These are phyloP conservation scores for Odocoileus hemionus DNA, from an alignment of 2,113 vertebrate species.

Conservation along the genomic window DNA sequence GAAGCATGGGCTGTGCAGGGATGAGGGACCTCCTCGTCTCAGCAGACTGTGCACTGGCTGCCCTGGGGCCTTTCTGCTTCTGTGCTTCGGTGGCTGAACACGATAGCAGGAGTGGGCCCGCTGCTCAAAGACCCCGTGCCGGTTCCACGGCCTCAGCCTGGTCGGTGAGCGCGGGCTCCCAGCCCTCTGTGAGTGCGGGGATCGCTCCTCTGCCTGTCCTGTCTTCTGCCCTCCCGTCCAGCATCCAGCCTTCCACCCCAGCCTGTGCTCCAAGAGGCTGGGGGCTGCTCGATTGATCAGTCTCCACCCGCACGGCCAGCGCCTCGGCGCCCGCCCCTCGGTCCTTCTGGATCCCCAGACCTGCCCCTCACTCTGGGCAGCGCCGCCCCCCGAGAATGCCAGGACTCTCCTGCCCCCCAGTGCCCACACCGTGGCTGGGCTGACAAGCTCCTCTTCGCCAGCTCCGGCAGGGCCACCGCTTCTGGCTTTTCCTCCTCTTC, in stretches of 20 bases:
- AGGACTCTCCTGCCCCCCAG: background rate
- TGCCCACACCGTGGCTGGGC: background rate
- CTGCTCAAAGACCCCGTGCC: background rate
- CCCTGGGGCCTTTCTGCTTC: background rate
- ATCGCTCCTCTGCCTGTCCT: background rate
- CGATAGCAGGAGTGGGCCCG: background rate
- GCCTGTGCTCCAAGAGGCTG: rapidly evolving
- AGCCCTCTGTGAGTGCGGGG: background rate
- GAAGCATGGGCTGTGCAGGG: background rate
- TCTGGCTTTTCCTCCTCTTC: no score
- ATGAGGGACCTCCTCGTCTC: rapidly evolving
- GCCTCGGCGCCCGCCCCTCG: background rate
- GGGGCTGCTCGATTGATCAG: background rate
- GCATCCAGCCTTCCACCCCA: background rate
- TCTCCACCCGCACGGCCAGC: background rate
- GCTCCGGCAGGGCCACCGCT: rapidly evolving
- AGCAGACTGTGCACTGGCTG: background rate
- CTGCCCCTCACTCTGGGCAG: background rate
- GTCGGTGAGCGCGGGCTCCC: rapidly evolving
- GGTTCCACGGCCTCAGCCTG: background rate
- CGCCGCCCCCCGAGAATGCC: background rate
- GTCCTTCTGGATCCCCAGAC: no score
- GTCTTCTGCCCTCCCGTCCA: background rate
- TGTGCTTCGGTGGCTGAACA: background rate
- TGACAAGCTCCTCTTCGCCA: background rate